Evolutionary conservation across 2,797 vertebrate species (phyloP).

Genomic region (Salarias fasciatus): DNA sequence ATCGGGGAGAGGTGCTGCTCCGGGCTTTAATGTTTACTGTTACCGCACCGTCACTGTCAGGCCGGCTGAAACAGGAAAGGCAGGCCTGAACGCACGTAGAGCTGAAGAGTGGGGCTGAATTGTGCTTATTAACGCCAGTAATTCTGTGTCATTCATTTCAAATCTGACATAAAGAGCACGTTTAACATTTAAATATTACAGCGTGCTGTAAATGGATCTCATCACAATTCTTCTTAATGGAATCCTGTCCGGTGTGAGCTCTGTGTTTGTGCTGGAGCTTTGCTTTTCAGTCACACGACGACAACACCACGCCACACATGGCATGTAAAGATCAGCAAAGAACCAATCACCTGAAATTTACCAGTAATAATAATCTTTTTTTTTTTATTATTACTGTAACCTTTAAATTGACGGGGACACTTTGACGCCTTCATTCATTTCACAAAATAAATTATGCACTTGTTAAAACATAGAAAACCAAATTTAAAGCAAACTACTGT

Average conservation of each 20-base stretch:
- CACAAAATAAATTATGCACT: neutral
- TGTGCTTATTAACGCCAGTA: constrained; percentile 10
- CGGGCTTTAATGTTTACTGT: constrained; percentile 12
- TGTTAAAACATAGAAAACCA: neutral
- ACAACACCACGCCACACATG: constrained; percentile 7
- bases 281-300: constrained; percentile 16
- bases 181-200: neutral
- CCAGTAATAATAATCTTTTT: neutral
- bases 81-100: constrained; percentile 3
- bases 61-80: constrained; percentile 1
- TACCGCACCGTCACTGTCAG: constrained; percentile 9
- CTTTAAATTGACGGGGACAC: no score
- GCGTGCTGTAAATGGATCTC: constrained; percentile 5
- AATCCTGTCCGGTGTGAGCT: neutral
- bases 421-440: neutral
- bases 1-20: constrained; percentile 2
- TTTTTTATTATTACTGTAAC: no score
- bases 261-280: constrained; percentile 7
- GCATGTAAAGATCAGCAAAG: constrained; percentile 5
- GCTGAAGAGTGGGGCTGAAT: neutral
- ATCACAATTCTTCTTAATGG: constrained; percentile 3
- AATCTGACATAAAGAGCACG: constrained; percentile 14
- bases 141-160: constrained; percentile 3
- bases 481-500: neutral
- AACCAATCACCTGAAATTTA: constrained; percentile 26